Percentiles rank a stretch among this genome's conserved stretches.
Conservation (phyloP, 2,888 invertebrate species). For the Alentia gelatinosa region DNA sequence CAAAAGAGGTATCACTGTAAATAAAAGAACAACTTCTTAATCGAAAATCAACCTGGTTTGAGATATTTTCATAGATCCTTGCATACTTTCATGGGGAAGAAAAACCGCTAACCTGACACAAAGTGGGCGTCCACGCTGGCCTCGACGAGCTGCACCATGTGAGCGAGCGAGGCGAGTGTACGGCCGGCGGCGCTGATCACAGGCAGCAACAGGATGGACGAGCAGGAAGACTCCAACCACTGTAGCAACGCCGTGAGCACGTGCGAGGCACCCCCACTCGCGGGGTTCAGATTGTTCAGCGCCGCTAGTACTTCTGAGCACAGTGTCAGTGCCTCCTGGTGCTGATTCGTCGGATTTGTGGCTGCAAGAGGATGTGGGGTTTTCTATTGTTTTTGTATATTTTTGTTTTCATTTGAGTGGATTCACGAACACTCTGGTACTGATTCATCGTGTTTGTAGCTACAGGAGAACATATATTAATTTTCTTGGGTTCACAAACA, state of each 20-base stretch:
- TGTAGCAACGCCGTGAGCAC: constrained; percentile 71
- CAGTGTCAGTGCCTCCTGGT: constrained; percentile 73
- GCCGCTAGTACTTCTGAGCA: constrained; percentile 74
- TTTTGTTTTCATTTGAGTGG: too few relatives aligned
- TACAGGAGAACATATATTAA: too few relatives aligned
- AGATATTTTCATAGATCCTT: too few relatives aligned
- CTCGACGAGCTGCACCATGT: constrained; percentile 76
- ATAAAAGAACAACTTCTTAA: too few relatives aligned
- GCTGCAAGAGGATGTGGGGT: too few relatives aligned
- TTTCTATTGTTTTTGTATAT: too few relatives aligned
- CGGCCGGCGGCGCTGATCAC: constrained; percentile 74
- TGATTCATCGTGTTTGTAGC: too few relatives aligned
- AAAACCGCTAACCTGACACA: constrained; percentile 54
- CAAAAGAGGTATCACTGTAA: too few relatives aligned
- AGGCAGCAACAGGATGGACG: constrained; percentile 75
- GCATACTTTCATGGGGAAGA: too few relatives aligned
- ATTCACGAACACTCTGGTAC: too few relatives aligned
- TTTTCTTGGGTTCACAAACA: too few relatives aligned
- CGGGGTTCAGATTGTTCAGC: constrained; percentile 78
- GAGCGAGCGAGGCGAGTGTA: constrained; percentile 73
- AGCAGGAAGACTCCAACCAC: constrained; percentile 77
- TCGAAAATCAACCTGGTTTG: too few relatives aligned
- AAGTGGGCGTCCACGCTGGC: constrained; percentile 76
- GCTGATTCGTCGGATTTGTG: constrained; percentile 66
- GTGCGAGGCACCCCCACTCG: constrained; percentile 66